Evolutionary conservation across 2,113 vertebrate genomes (phyloP), one percentile per base, ranked within the genome.

Genomic region (Crotalus tigris): DNA sequence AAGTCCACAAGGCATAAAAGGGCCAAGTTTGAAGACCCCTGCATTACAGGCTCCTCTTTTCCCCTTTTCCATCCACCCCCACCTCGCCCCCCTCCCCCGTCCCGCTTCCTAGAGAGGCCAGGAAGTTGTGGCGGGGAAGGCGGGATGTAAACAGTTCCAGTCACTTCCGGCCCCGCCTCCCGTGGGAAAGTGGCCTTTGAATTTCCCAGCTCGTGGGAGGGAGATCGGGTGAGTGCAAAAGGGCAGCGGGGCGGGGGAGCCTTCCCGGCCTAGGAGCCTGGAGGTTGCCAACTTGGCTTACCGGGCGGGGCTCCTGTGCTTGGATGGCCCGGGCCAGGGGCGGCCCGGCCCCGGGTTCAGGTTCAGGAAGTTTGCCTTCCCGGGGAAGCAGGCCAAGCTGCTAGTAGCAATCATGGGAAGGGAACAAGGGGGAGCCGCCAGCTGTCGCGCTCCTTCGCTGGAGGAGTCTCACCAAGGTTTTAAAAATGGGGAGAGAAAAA

Each of bases 151-250:
- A 93, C 92, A 93, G 55, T 44, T 2, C 29, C 17, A 2, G 88
- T 61, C 87, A 90, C 88, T 93, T 93, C 92, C 92, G 57, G 57
- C 87, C 87, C 91, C 91, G 87, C 91, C 91, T 29, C 26, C 91
- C 61, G 61, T 92, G 91, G 91, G 87, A 89, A 92, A 89, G 49
- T 92, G 91, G 91, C 91, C 91, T 93, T 93, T 90, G 88, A 93
- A 93, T 61, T 93, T 93, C 92, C 92, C 88, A 93, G 92, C 54
- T 85, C 3, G 87, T 59, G 69, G 92, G 88, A 61, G 88, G 55
- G 19, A 46, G 26, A 86, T 26, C 88, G 86, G 92, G 92, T 93
- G 88, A 86, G 92, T 59, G 17, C 46, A 46, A 58, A 88, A 57
- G 33, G 24, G 51, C 85, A 9, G 24, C 53, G 58, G 17, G 44